Percentiles rank a stretch among this genome's conserved stretches.
Conservation (phyloP, 2,113 vertebrate species). For the Tyrannus savana region DNA sequence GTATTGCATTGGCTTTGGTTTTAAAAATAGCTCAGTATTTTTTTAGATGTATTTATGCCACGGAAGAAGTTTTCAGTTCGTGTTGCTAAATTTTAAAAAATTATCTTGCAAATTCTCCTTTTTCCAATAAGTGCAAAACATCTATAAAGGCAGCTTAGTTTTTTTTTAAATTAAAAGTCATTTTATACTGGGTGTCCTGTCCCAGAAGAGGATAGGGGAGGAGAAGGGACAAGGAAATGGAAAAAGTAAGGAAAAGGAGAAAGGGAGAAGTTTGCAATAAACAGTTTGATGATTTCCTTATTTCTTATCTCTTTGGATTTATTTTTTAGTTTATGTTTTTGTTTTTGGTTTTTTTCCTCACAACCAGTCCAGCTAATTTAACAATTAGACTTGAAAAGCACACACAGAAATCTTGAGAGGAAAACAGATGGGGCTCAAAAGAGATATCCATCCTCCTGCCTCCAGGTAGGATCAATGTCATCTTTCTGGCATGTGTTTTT, state of each 20-base stretch:
- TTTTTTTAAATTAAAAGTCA: neutral
- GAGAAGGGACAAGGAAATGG: accelerated
- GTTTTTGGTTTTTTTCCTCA: neutral
- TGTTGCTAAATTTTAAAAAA: neutral
- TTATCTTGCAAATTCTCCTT: neutral
- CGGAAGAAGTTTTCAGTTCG: neutral
- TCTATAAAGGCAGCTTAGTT: neutral
- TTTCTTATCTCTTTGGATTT: neutral
- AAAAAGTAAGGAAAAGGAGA: neutral
- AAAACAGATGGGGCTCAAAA: neutral
- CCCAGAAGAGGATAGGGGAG: accelerated
- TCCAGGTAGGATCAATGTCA: neutral
- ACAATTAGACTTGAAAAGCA: neutral
- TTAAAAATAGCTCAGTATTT: neutral
- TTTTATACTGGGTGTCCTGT: neutral
- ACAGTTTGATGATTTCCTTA: accelerated
- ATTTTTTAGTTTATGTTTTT: neutral
- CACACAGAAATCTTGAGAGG: neutral
- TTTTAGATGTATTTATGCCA: neutral
- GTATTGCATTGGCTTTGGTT: neutral
- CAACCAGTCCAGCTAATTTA: neutral
- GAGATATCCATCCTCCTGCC: neutral
- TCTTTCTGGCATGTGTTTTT: accelerated
- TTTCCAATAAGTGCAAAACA: neutral
- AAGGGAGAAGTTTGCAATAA: neutral